Evolutionary conservation across 2,113 vertebrate genomes (phyloP).

Genomic region (Coreoperca whiteheadi): DNA sequence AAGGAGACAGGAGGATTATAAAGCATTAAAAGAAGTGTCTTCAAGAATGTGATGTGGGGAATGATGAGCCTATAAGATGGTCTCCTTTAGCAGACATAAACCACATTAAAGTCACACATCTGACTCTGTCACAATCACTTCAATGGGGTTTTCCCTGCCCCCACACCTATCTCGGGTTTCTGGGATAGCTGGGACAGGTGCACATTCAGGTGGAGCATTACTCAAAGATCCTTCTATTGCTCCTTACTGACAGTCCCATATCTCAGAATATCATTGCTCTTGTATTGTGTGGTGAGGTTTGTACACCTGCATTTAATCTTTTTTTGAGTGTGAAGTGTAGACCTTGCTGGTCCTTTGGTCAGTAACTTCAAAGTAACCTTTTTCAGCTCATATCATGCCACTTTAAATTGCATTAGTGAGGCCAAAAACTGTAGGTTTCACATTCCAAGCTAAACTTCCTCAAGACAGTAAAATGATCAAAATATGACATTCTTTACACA

Average conservation of each 20-base stretch:
- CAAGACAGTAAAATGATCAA: not conserved
- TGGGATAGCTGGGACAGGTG: slow-evolving; percentile 65
- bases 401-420: slow-evolving; percentile 5
- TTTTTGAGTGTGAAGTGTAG: not conserved
- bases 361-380: slow-evolving; percentile 39
- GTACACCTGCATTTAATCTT: slow-evolving; percentile 47
- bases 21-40: not conserved
- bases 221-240: slow-evolving; percentile 55
- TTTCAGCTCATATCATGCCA: slow-evolving; percentile 4
- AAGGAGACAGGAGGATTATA: not conserved
- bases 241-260: slow-evolving; percentile 57
- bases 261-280: slow-evolving; percentile 47
- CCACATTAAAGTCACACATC: slow-evolving; percentile 28
- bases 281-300: slow-evolving; percentile 18
- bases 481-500: slow-evolving; percentile 13
- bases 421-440: not conserved
- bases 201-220: slow-evolving; percentile 53
- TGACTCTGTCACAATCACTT: slow-evolving; percentile 29
- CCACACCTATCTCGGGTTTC: slow-evolving; percentile 32
- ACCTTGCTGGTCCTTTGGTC: slow-evolving; percentile 1
- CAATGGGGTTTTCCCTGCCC: slow-evolving; percentile 40
- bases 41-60: not conserved
- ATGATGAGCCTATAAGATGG: not conserved
- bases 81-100: not conserved
- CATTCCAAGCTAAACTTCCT: not conserved